These are phyloP conservation scores for Drosophila ercepeae DNA, from an alignment of 1,140 invertebrate species.

Conservation along the genomic window DNA sequence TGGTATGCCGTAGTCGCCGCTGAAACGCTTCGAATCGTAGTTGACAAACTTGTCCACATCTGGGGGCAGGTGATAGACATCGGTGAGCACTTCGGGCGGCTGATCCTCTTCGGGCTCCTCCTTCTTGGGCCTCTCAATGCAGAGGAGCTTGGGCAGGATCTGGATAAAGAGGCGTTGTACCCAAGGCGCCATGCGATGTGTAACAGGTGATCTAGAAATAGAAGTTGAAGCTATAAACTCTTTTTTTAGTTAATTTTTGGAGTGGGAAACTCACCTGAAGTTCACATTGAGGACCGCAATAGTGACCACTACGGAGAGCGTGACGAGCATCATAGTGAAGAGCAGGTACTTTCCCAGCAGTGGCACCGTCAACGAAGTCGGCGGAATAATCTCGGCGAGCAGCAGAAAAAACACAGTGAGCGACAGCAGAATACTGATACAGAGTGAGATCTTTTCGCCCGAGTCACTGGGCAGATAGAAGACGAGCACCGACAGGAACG, in stretches of 20 bases:
- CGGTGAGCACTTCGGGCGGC: slow-evolving; percentile 88
- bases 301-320: slow-evolving; percentile 98
- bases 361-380: slow-evolving; percentile 99
- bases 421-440: slow-evolving; percentile 99
- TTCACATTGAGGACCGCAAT: slow-evolving; percentile 99
- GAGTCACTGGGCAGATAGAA: slow-evolving; percentile 99
- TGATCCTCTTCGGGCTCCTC: slow-evolving; percentile 88
- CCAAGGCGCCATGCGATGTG: slow-evolving; percentile 97
- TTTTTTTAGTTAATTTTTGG: neutral
- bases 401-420: slow-evolving; percentile 99
- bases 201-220: slow-evolving; percentile 91
- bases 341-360: slow-evolving; percentile 98
- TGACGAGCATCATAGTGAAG: slow-evolving; percentile 99
- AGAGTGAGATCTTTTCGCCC: slow-evolving; percentile 98
- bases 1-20: slow-evolving; percentile 89
- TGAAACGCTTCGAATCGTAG: slow-evolving; percentile 87
- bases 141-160: slow-evolving; percentile 92
- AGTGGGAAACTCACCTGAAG: slow-evolving; percentile 88
- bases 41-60: slow-evolving; percentile 89
- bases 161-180: slow-evolving; percentile 95
- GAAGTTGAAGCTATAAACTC: neutral
- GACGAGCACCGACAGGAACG: slow-evolving; percentile 98
- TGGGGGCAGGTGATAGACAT: slow-evolving; percentile 89
- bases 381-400: slow-evolving; percentile 98
- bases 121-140: slow-evolving; percentile 93